These are phyloP conservation scores for Neodiprion fabricii DNA, from an alignment of 1,140 invertebrate genomes.

Conservation along the genomic window DNA sequence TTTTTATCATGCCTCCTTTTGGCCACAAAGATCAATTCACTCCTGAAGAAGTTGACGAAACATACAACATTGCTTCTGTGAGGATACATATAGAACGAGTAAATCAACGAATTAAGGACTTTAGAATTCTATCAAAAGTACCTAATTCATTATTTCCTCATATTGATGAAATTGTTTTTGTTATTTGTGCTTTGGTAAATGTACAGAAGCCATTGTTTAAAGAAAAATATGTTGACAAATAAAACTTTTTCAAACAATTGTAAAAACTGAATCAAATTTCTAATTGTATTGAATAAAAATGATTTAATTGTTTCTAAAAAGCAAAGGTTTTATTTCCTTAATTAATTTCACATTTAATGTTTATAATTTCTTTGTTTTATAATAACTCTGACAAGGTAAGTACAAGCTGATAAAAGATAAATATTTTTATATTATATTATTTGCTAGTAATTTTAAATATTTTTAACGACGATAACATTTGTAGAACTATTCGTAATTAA, in stretches of 20 bases:
- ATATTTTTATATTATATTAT: no score
- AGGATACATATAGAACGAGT: constrained; percentile 2
- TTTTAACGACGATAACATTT: no score
- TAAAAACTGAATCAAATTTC: background rate
- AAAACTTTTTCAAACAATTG: background rate
- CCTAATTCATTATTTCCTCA: background rate
- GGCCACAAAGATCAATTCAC: constrained; percentile 33
- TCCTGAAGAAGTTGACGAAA: constrained; percentile 33
- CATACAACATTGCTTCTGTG: constrained; percentile 44
- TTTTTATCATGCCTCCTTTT: constrained; percentile 35
- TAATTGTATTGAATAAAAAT: constrained; percentile 11
- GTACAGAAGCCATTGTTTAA: background rate
- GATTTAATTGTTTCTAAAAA: constrained; percentile 18
- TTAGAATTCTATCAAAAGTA: constrained; percentile 25
- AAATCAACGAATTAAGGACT: constrained; percentile 20
- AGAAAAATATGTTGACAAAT: background rate
- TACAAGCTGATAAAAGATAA: background rate
- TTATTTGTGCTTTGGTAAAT: background rate
- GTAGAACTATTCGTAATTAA: no score
- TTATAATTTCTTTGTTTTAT: background rate
- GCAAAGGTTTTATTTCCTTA: constrained; percentile 17
- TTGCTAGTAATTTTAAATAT: no score
- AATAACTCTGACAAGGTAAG: constrained; percentile 18
- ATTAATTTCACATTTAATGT: constrained; percentile 16
- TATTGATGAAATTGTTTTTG: background rate